phyloP scores from a whole-genome alignment of 2,113 vertebrate species.

The Eidolon helvum region DNA sequence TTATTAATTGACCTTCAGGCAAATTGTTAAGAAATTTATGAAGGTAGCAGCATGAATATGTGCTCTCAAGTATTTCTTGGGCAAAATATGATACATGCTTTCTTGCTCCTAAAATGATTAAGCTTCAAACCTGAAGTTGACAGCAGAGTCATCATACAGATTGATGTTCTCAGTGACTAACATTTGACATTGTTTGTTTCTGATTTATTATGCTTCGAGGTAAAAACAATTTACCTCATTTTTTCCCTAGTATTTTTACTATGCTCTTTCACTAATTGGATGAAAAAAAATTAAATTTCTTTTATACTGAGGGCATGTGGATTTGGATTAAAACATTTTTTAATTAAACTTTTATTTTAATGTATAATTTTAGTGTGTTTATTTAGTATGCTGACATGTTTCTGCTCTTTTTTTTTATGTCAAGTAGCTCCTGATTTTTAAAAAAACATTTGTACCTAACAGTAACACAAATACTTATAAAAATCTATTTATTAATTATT shows the following conservation, averaged over 20 bases:
- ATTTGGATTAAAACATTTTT: conserved; percentile 25
- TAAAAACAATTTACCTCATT: conserved; percentile 61
- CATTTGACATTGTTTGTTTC: conserved; percentile 51
- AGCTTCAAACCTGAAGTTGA: conserved; percentile 64
- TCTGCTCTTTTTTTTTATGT: background rate
- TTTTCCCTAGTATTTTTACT: conserved; percentile 65
- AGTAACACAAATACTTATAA: background rate
- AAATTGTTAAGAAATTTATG: conserved; percentile 53
- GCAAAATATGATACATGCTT: conserved; percentile 41
- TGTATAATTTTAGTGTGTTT: background rate
- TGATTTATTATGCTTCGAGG: conserved; percentile 75
- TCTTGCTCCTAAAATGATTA: conserved; percentile 67
- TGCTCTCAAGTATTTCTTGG: conserved; percentile 34
- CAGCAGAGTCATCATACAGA: conserved; percentile 63
- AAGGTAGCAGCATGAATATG: conserved; percentile 13
- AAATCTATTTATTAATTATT: background rate
- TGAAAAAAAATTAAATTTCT: conserved; percentile 37
- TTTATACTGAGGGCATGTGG: background rate
- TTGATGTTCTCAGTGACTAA: conserved; percentile 60
- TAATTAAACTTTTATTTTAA: conserved; percentile 19
- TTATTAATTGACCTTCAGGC: conserved; percentile 38
- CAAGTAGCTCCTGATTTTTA: background rate
- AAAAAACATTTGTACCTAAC: background rate
- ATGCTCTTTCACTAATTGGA: conserved; percentile 72
- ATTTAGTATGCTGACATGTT: background rate